Percentiles rank a stretch among this genome's conserved stretches.
Conservation (phyloP, 1,140 invertebrate genomes). For the Drosophila bifasciata region DNA sequence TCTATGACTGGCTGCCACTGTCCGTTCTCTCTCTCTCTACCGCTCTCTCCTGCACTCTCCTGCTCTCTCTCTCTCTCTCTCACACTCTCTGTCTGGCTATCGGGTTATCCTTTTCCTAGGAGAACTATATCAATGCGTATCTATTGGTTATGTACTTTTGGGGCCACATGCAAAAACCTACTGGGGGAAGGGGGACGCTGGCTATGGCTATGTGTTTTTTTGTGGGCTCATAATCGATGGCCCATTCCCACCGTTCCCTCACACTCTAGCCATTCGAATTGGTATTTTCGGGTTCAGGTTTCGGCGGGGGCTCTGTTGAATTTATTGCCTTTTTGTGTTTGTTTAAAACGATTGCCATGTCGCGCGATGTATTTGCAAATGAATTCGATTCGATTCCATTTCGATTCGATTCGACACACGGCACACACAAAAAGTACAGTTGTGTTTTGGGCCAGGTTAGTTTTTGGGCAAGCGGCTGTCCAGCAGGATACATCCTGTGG, state of each 20-base stretch:
- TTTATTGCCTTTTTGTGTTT: conserved; percentile 82
- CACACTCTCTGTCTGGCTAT: conserved; percentile 48
- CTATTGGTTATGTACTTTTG: conserved; percentile 56
- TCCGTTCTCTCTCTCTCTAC: conserved; percentile 1
- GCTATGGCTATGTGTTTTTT: conserved; percentile 48
- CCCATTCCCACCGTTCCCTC: background rate
- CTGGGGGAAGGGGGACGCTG: too few relatives aligned
- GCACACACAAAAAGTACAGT: conserved; percentile 61
- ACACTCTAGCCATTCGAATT: conserved; percentile 1
- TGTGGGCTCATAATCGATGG: conserved; percentile 74
- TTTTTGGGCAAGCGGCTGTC: conserved; percentile 9
- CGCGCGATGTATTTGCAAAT: conserved; percentile 46
- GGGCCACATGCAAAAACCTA: too few relatives aligned
- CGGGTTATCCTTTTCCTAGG: conserved; percentile 32
- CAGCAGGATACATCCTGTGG: too few relatives aligned
- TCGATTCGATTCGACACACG: too few relatives aligned
- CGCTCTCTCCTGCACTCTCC: too few relatives aligned
- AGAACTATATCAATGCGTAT: conserved; percentile 76
- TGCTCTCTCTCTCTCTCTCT: conserved; percentile 14
- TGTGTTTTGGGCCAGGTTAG: conserved; percentile 40
- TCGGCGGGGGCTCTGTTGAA: conserved; percentile 18
- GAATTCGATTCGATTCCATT: conserved; percentile 40
- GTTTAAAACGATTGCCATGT: conserved; percentile 74
- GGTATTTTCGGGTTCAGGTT: background rate
- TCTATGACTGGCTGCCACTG: conserved; percentile 7